These are phyloP conservation scores for Teleogryllus occipitalis DNA, from an alignment of 1,140 invertebrate species.

Conservation along the genomic window DNA sequence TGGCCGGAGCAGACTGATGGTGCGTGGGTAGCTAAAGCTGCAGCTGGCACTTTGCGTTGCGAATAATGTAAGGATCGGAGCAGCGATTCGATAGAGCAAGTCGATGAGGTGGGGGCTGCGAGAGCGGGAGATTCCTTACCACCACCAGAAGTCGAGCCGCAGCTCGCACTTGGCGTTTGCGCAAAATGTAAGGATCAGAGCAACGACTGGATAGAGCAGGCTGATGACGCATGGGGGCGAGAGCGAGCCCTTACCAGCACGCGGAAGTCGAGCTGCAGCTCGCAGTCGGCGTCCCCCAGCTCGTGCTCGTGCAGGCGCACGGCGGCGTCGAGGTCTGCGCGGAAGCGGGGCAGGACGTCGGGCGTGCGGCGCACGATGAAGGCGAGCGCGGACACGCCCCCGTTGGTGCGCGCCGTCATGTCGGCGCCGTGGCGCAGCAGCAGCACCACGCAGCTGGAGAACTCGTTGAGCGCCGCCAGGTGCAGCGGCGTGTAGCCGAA, in stretches of 20 bases:
- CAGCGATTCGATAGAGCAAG: too few species aligned
- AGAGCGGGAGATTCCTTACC: too few species aligned
- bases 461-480: constrained; percentile 75
- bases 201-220: too few species aligned
- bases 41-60: too few species aligned
- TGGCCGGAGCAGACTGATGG: too few species aligned
- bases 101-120: too few species aligned
- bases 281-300: constrained; percentile 72
- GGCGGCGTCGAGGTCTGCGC: constrained; percentile 63
- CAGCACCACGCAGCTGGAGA: constrained; percentile 62
- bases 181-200: too few species aligned
- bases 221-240: constrained; percentile 41
- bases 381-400: constrained; percentile 65
- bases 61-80: too few species aligned
- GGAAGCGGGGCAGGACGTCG: constrained; percentile 61
- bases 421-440: constrained; percentile 71
- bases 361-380: constrained; percentile 73
- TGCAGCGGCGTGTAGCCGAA: constrained; percentile 76
- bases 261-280: constrained; percentile 66
- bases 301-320: constrained; percentile 72
- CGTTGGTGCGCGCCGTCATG: constrained; percentile 69
- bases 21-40: too few species aligned
- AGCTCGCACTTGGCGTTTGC: too few species aligned
- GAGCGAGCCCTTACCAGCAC: constrained; percentile 36
- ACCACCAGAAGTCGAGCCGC: too few species aligned